Evolutionary conservation across 2,113 vertebrate genomes (phyloP), one percentile per base, ranked within the genome.

Genomic region (Psammodynastes pulverulentus): DNA sequence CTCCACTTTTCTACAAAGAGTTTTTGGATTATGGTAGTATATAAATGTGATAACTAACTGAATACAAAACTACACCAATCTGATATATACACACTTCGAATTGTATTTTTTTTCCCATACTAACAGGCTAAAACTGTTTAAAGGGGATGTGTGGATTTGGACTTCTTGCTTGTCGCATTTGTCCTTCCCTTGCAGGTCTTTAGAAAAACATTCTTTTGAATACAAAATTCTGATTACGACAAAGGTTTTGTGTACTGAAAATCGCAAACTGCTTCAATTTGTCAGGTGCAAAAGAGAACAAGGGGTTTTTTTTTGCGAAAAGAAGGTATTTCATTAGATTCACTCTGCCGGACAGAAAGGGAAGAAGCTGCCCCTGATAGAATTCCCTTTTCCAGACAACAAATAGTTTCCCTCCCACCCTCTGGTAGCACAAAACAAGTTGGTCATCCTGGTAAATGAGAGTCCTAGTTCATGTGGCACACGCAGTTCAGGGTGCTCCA

Each of bases 401-500:
- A 9, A 15, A 51, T 34, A 48, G 87, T 84, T 62, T 21, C 87
- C 23, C 56, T n/a, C 58, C 72, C 72, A 43, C 17, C 79, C 13
- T 85, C 52, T 89, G 49, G 45, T 34, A 54, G 48, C 12, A 89
- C 4, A 15, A 34, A 86, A 58, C 53, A 62, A 86, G 79, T 92
- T 92, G 87, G 91, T 54, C 87, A 92, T 89, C n/a, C 88, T 19
- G 3, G 45, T 10, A 84, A 92, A 45, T 62, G 53, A 49, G 87
- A 89, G 48, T 49, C 51, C 52, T 45, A 5, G 51, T 84, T 58
- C 87, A 48, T 88, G 84, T 86, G 49, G 39, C 24, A 43, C 88
- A 89, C 17, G 94, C 86, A 93, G 93, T 90, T 49, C 88, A 85
- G 94, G 89, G 92, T 93, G 91, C 95, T 96, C 93, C 86, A 17